Percentiles rank a stretch among this genome's conserved stretches.
These are phyloP conservation scores for Cryptosula pallasiana DNA, from an alignment of 2,888 invertebrate genomes.

Conservation along the genomic window DNA sequence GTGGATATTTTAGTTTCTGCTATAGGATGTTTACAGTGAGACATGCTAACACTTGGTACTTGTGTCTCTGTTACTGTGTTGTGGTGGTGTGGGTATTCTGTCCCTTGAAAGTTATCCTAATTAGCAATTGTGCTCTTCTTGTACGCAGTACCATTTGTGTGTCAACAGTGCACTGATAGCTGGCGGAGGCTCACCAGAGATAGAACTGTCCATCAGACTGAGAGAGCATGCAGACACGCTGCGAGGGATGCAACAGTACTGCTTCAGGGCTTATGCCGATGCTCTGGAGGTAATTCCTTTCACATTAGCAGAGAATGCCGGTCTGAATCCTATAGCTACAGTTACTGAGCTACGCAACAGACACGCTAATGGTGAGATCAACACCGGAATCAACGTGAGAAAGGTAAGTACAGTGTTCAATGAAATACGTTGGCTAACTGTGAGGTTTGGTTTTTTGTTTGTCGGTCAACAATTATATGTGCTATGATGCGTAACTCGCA, in stretches of 20 bases:
- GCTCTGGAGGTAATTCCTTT: slow-evolving; percentile 90
- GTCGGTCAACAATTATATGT: too few species aligned
- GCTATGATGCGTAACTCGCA: too few species aligned
- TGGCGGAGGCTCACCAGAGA: slow-evolving; percentile 97
- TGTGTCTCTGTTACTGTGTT: too few species aligned
- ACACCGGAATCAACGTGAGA: slow-evolving; percentile 91
- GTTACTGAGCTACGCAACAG: slow-evolving; percentile 92
- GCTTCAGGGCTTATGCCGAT: slow-evolving; percentile 89
- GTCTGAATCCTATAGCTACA: slow-evolving; percentile 85
- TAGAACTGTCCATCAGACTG: slow-evolving; percentile 80
- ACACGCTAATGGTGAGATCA: slow-evolving; percentile 79
- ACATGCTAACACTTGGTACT: too few species aligned
- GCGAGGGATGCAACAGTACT: slow-evolving; percentile 89
- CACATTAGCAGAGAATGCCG: slow-evolving; percentile 86
- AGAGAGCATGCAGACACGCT: slow-evolving; percentile 75
- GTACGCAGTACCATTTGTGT: too few species aligned
- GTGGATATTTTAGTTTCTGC: too few species aligned
- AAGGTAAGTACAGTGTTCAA: slow-evolving; percentile 50
- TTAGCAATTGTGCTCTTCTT: too few species aligned
- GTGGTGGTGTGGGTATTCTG: too few species aligned
- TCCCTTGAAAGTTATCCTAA: too few species aligned
- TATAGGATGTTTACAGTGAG: too few species aligned
- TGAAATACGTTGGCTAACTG: too few species aligned
- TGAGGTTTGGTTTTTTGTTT: too few species aligned
- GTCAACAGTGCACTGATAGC: slow-evolving; percentile 70